phyloP scores from a whole-genome alignment of 2,113 vertebrate species.

The Probosciger aterrimus region DNA sequence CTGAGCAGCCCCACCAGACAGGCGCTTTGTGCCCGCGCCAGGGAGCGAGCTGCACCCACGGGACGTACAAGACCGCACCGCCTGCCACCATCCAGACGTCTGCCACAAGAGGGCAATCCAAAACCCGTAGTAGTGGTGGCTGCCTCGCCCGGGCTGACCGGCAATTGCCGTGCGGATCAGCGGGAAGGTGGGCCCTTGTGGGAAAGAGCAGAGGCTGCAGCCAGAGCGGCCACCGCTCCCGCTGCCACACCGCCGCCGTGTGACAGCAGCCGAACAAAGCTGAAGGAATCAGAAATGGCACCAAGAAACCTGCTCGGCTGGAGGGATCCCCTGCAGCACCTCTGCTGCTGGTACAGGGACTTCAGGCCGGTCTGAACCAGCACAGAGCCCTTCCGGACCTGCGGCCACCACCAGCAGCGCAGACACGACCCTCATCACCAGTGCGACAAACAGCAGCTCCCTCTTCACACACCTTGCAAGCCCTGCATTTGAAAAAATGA shows the following conservation, averaged over 20 bases:
- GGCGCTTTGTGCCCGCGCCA: accelerated
- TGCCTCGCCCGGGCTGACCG: not conserved
- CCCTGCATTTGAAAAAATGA: not conserved
- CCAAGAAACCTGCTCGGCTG: not conserved
- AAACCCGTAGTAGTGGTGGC: not conserved
- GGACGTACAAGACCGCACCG: accelerated
- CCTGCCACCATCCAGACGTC: not conserved
- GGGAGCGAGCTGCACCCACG: not conserved
- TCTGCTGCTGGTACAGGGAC: accelerated
- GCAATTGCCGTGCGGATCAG: accelerated
- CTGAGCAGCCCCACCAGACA: accelerated
- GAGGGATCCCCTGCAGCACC: not conserved
- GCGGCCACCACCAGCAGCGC: accelerated
- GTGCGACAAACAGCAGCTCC: accelerated
- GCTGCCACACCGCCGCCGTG: accelerated
- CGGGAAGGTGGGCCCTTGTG: accelerated
- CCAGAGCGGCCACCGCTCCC: accelerated
- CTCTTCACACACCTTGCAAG: not conserved
- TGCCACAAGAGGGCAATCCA: slow-evolving; percentile 52
- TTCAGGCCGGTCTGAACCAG: accelerated
- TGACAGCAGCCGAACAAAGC: not conserved
- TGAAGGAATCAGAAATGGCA: not conserved
- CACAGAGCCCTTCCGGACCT: not conserved
- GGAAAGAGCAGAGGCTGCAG: not conserved
- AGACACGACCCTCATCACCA: not conserved